Conservation (phyloP, 1,140 invertebrate species). For the Leptoteleia sp. region DNA sequence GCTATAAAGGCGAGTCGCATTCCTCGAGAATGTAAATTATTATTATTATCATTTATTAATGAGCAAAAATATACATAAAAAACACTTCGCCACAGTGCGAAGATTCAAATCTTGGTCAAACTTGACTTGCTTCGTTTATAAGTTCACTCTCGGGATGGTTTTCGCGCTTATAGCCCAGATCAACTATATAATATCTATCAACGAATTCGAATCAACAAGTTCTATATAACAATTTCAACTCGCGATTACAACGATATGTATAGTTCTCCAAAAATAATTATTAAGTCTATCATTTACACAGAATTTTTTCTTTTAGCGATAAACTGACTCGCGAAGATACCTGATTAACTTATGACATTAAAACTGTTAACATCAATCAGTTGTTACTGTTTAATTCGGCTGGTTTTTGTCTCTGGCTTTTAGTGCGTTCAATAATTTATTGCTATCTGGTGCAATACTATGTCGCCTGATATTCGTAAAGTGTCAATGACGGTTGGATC, state of each 20-base stretch:
- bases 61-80: constrained; percentile 75
- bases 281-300: constrained; percentile 23
- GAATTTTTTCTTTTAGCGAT: constrained; percentile 2
- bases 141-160: constrained; percentile 45
- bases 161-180: constrained; percentile 29
- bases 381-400: constrained; percentile 27
- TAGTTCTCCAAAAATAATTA: constrained; percentile 43
- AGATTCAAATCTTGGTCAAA: constrained; percentile 70
- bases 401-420: constrained; percentile 3
- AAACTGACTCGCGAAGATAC: constrained; percentile 9
- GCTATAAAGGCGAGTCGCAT: constrained; percentile 59
- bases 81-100: constrained; percentile 67
- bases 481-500: constrained; percentile 72
- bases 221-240: constrained; percentile 12
- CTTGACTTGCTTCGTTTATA: constrained; percentile 69
- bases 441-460: constrained; percentile 72
- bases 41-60: constrained; percentile 53
- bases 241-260: constrained; percentile 8
- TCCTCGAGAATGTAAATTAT: constrained; percentile 53
- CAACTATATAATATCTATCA: constrained; percentile 1
- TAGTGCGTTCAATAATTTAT: constrained; percentile 48
- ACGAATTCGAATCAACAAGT: constrained; percentile 4
- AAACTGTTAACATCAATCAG: constrained; percentile 35
- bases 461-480: constrained; percentile 76
- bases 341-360: too few relatives aligned